A percentile compares a stretch with the other conserved stretches of the same genome.
Conservation (phyloP, 2,888 invertebrate genomes). For the Epicampocera succincta region DNA sequence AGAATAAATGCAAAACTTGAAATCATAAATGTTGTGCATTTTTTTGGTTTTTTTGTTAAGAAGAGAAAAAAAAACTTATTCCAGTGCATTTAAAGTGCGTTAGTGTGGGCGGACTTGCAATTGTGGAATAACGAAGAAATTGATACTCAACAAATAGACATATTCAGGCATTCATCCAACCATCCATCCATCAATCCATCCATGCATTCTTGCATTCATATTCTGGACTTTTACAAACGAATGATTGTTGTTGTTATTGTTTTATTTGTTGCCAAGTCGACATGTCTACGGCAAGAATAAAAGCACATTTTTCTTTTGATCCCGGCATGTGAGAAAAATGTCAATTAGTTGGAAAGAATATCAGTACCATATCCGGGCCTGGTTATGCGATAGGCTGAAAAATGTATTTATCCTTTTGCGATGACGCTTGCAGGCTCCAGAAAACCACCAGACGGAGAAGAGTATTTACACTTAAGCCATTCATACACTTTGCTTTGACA, state of each 20-base stretch:
- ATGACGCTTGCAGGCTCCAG: neutral
- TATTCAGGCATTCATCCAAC: slow-evolving; percentile 12
- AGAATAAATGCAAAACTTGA: too few relatives aligned
- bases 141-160: slow-evolving; percentile 26
- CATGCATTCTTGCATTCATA: slow-evolving; percentile 8
- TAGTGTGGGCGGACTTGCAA: neutral
- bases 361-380: slow-evolving; percentile 18
- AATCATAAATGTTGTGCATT: neutral
- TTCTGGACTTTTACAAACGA: neutral
- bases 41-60: neutral
- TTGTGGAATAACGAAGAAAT: neutral
- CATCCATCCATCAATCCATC: slow-evolving; percentile 10
- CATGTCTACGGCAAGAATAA: slow-evolving; percentile 13
- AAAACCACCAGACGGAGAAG: neutral
- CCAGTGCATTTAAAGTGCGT: neutral
- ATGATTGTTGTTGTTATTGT: slow-evolving; percentile 8
- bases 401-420: neutral
- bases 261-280: slow-evolving; percentile 8
- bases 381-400: slow-evolving; percentile 8
- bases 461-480: neutral
- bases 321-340: slow-evolving; percentile 39
- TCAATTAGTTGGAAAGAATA: slow-evolving; percentile 47
- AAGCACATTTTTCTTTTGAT: neutral
- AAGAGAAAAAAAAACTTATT: too few relatives aligned
- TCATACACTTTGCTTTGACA: too few relatives aligned